A percentile compares a stretch with the other conserved stretches of the same genome.
Conservation (phyloP, 2,888 invertebrate species). For the Gryllus longicercus region DNA sequence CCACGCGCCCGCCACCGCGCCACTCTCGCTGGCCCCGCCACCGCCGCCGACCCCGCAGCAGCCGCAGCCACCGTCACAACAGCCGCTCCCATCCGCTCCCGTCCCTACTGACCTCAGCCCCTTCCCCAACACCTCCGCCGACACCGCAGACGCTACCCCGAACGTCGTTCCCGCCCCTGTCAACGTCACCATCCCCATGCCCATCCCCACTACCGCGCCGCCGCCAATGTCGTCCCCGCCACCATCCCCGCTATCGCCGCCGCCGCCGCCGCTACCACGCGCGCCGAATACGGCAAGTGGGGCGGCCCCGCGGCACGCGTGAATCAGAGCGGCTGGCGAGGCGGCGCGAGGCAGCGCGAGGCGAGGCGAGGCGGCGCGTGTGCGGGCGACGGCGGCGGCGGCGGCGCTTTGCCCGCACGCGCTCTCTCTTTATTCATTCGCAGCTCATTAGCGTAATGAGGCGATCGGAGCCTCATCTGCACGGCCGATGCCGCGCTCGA, state of each 20-base stretch:
- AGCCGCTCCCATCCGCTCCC: too few relatives aligned
- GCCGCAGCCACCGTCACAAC: too few relatives aligned
- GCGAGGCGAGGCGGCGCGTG: not conserved
- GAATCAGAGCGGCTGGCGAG: not conserved
- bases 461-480: too few relatives aligned
- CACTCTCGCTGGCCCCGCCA: too few relatives aligned
- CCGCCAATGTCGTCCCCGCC: not conserved
- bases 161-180: not conserved
- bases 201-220: not conserved
- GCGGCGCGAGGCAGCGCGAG: not conserved
- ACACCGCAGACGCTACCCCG: not conserved
- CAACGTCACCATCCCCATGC: not conserved
- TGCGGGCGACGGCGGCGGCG: not conserved
- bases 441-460: too few relatives aligned
- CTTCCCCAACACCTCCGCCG: not conserved
- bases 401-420: not conserved
- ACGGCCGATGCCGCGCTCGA: too few relatives aligned
- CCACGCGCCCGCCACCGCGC: too few relatives aligned
- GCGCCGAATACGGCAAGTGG: not conserved
- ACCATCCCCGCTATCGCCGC: not conserved
- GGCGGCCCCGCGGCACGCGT: constrained; percentile 11
- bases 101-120: too few relatives aligned
- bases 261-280: not conserved
- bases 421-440: not conserved
- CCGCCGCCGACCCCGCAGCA: too few relatives aligned